Evolutionary conservation across 2,888 invertebrate species (phyloP), one percentile per base, ranked within the genome.

Genomic region (Hirtodrosophila cameraria): DNA sequence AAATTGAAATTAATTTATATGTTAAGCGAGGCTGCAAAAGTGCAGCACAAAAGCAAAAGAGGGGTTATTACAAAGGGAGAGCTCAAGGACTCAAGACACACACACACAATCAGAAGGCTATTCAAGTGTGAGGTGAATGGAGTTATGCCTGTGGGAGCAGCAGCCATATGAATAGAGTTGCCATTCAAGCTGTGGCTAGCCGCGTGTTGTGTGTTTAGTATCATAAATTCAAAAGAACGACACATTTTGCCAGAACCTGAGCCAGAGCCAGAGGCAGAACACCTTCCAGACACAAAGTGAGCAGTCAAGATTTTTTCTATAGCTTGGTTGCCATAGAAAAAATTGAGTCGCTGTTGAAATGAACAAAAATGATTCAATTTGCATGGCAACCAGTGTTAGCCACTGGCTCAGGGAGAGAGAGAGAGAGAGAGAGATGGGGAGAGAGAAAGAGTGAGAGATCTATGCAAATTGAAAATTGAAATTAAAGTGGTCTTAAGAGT

Each of bases 331-430:
- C 70, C 20, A 66, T 61, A 57, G 66, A 53, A 46, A 70, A 23
- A 36, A 58, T 48, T 52, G 41, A 48, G 71, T 50, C 62, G 66
- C 66, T 30, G 69, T 48, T 52, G 42, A 73, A 66, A 66, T 59
- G 70, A 72, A 66, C 66, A 73, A 53, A 68, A 68, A 46, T 78
- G 66, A 78, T 80, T 81, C 72, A 71, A 81, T 80, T 81, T 78
- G 80, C 73, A 81, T 75, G 73, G 62, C 74, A 75, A 63, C 66
- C 72, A 68, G 57, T 46, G 58, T 66, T 61, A 52, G 49, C 27
- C 65, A 69, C 33, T 35, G 52, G 33, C 46, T 35, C 33, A 52
- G 45, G 16, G 43, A 42, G 48, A 31, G 27, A 28, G 13, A 45
- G 43, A 57, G 45, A 23, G 43, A 42, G 48, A 31, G 27, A 28